Base-by-base conservation (phyloP, 2,888 invertebrate species). In the Patella pellucida region DNA sequence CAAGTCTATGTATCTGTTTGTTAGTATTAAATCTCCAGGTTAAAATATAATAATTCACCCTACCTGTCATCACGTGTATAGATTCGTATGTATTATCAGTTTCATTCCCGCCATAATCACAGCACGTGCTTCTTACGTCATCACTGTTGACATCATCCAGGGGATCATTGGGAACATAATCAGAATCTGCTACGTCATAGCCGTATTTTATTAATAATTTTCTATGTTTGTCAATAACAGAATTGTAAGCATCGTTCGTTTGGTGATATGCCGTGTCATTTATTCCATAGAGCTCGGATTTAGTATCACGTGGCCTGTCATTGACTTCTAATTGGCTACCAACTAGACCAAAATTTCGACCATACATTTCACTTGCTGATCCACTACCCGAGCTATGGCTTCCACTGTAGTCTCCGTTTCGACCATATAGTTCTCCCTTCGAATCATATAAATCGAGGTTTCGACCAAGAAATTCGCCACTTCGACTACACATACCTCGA, bases 81-180 rank as follows among this genome's bases (percentile, higher is more conserved):
- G 62, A 62, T 62, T 62, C 62, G 23, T 62, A 62, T 0, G 62
- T 62, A 62, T 62, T 62, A 62, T 62, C 62, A 62, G 62, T 62
- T 62, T 62, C 62, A 62, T 62, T 62, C 12, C 62, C 62, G 23
- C 62, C 62, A 62, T 23, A 62, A 23, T 62, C 62, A 62, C 19
- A 62, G 14, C 62, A 19, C 11, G 19, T 62, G 19, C 62, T 62
- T 12, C 23, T 23, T 3, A 62, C 62, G 23, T 62, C 56, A 41
- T 41, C 41, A 41, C 41, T 41, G 19, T 19, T 56, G 56, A 56
- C 56, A 56, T n/a, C 56, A 11, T 56, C 62, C 19, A 19, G 62
- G 23, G 62, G 62, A 62, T 62, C 62, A 23, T 62, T 62, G 12
- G 14, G 9, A 62, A 62, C 62, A 62, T 62, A 62, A 23, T 62